A percentile compares a stretch with the other conserved stretches of the same genome.
These are phyloP conservation scores for Lepilemur septentrionalis DNA, from an alignment of 2,797 vertebrate genomes.

Conservation along the genomic window DNA sequence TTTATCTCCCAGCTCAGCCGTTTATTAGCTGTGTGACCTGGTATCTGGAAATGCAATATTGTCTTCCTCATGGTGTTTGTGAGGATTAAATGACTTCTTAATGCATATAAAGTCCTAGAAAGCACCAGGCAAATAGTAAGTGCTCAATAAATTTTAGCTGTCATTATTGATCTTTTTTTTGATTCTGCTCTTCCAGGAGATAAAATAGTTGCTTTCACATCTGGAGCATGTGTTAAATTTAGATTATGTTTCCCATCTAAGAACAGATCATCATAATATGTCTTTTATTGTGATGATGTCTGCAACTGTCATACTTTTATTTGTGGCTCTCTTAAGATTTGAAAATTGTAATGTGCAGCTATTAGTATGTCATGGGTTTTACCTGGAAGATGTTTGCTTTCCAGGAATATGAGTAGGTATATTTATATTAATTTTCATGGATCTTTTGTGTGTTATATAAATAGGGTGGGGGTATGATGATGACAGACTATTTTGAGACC, in stretches of 20 bases:
- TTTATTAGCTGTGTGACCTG: neutral
- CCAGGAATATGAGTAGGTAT: neutral
- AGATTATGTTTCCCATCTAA: slow-evolving; percentile 30
- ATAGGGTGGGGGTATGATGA: neutral
- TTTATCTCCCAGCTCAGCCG: neutral
- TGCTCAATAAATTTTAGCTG: neutral
- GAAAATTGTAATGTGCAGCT: neutral
- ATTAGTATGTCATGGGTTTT: neutral
- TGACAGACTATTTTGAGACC: neutral
- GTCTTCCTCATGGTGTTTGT: neutral
- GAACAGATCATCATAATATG: neutral
- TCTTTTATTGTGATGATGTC: neutral
- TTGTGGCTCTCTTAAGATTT: neutral
- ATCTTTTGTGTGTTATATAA: neutral
- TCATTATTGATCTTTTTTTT: slow-evolving; percentile 5
- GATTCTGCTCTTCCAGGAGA: neutral
- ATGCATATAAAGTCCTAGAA: neutral
- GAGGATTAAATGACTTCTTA: slow-evolving; percentile 9
- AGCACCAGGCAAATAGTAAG: neutral
- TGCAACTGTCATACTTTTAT: neutral
- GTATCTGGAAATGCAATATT: neutral
- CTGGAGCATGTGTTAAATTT: neutral
- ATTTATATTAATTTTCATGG: neutral
- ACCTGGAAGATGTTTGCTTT: neutral
- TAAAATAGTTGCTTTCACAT: neutral